Evolutionary conservation across 1,140 invertebrate species (phyloP).

Genomic region (Catajapyx aquilonaris): DNA sequence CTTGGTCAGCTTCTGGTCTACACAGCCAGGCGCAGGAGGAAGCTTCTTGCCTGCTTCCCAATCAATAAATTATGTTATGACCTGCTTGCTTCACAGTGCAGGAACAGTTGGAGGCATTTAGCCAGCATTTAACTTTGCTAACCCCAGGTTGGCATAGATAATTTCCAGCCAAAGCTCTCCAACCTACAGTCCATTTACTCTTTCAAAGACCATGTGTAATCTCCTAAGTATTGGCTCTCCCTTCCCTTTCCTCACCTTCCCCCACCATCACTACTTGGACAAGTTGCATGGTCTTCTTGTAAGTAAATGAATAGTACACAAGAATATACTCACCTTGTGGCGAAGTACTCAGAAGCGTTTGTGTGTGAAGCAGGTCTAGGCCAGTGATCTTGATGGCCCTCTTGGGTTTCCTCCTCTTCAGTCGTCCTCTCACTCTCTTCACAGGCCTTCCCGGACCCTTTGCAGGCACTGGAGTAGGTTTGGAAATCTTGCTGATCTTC

Average conservation of each 20-base stretch:
- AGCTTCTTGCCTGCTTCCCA: conserved; percentile 41
- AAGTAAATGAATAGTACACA: neutral
- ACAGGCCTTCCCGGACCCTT: conserved; percentile 13
- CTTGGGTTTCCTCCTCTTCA: conserved; percentile 34
- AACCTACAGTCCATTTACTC: too few species aligned
- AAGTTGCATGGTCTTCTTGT: too few species aligned
- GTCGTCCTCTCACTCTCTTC: conserved; percentile 19
- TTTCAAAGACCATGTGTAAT: too few species aligned
- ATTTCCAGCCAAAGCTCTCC: too few species aligned
- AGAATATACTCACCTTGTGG: conserved; percentile 26
- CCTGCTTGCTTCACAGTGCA: too few species aligned
- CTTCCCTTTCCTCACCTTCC: too few species aligned
- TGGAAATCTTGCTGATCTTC: conserved; percentile 15
- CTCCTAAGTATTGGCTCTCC: too few species aligned
- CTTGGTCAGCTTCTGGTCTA: conserved; percentile 68
- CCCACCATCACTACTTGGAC: too few species aligned
- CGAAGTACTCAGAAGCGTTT: conserved; percentile 68
- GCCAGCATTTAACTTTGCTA: too few species aligned
- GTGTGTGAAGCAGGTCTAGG: conserved; percentile 69
- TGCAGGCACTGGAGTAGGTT: conserved; percentile 13
- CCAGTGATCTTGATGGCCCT: conserved; percentile 52
- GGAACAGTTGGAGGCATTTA: too few species aligned
- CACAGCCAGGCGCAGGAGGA: conserved; percentile 65
- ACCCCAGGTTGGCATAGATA: too few species aligned
- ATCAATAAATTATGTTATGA: too few species aligned